Base-by-base conservation (phyloP, 2,888 invertebrate species). In the Lomographa bimaculata region DNA sequence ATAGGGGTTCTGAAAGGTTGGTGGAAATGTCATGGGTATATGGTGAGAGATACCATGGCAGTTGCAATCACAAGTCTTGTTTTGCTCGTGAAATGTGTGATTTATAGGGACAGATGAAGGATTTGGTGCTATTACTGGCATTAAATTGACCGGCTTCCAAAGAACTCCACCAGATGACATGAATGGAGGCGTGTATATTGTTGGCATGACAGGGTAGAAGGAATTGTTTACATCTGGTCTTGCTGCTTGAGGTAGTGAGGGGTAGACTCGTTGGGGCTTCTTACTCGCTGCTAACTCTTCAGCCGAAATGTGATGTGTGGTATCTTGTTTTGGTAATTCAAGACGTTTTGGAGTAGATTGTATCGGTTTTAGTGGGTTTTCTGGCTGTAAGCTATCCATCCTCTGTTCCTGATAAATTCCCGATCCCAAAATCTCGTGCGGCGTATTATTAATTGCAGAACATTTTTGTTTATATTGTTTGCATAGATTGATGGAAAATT, bases 61-160 rank as follows among this genome's bases (percentile, higher is more conserved):
- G 40, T 77, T 60, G 46, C 83, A 83, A 8, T 46, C 59, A 38
- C 79, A 81, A 20, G 47, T 34, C 32, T 60, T 41, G 47, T 60
- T 14, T 34, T 52, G 46, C 35, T 49, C 49, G 24, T 45, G 52
- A 7, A 46, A 18, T 10, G 46, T 23, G 20, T 45, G 25, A 14
- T 14, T 2, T 14, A 14, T 14, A 9, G 25, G 7, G 1, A 34
- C 17, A 2, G 64, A 25, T 20, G 60, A 11, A 10, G 46, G 56
- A 20, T 17, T 20, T n/a, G 66, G 26, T 17, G 67, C 34, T 38
- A 68, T 46, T 5, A 70, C 25, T 7, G 73, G 62, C 44, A 68
- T 34, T 2, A 64, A 44, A 34, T 55, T 70, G 11, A 72, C 30
- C 7, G 78, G 76, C 37, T 77, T 79, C 79, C 77, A 81, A 29